Evolutionary conservation across 2,797 vertebrate species (phyloP).

Genomic region (Microhierax caerulescens): DNA sequence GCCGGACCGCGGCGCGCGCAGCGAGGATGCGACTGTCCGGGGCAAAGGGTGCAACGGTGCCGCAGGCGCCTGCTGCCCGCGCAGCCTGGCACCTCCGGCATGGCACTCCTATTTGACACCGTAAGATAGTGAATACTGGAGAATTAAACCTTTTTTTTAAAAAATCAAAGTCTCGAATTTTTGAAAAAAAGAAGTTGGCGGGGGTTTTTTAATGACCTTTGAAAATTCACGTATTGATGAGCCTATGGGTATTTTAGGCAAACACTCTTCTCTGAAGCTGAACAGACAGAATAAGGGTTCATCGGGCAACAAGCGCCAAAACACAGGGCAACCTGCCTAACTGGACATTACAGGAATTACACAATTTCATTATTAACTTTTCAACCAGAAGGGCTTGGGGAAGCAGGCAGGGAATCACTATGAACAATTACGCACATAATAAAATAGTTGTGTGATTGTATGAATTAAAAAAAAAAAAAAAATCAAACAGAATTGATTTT

Average conservation of each 20-base stretch:
- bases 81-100: neutral
- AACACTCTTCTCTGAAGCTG: neutral
- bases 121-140: neutral
- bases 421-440: neutral
- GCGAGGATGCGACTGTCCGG: neutral
- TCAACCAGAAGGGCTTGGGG: neutral
- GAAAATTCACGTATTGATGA: neutral
- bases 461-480: neutral
- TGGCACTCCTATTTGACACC: neutral
- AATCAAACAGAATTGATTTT: neutral
- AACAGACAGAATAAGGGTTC: neutral
- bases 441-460: neutral
- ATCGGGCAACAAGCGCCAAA: neutral
- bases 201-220: no score
- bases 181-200: no score
- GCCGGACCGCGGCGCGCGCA: no score
- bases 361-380: neutral
- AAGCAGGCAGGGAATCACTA: neutral
- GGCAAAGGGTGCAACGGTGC: neutral
- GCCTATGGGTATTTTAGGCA: neutral
- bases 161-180: neutral
- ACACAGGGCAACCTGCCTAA: neutral
- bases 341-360: neutral
- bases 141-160: rapidly evolving
- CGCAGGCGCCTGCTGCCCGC: neutral